These are phyloP conservation scores for Asbolus verrucosus DNA, from an alignment of 1,140 invertebrate species.

Conservation along the genomic window DNA sequence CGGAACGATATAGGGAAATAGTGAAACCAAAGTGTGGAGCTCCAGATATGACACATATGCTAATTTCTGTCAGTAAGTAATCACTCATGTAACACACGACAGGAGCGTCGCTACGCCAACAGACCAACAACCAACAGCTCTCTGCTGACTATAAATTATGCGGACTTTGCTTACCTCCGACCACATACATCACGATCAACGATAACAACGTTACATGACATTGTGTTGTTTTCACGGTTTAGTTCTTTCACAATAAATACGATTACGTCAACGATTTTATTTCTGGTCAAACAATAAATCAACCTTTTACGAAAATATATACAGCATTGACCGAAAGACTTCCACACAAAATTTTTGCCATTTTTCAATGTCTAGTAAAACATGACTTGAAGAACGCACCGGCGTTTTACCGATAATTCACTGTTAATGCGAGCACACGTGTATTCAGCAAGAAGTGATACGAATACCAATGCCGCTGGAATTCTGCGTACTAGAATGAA, in stretches of 20 bases:
- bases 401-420: no score
- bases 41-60: conserved; percentile 27
- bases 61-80: conserved; percentile 39
- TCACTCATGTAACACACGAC: conserved; percentile 34
- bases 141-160: conserved; percentile 39
- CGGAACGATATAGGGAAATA: conserved; percentile 3
- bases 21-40: conserved; percentile 2
- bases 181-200: conserved; percentile 31
- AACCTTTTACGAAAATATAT: background rate
- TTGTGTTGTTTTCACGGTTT: conserved; percentile 36
- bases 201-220: conserved; percentile 34
- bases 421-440: background rate
- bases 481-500: conserved; percentile 9
- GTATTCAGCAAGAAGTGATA: conserved; percentile 24
- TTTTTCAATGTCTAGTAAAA: no score
- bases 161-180: conserved; percentile 37
- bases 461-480: conserved; percentile 18
- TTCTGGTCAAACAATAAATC: conserved; percentile 17
- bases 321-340: background rate
- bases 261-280: conserved; percentile 22
- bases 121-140: conserved; percentile 26
- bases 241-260: conserved; percentile 34
- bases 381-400: no score
- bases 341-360: no score
- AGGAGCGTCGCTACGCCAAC: conserved; percentile 33